phyloP scores from a whole-genome alignment of 1,140 invertebrate genomes.

The Lepidurus arcticus region DNA sequence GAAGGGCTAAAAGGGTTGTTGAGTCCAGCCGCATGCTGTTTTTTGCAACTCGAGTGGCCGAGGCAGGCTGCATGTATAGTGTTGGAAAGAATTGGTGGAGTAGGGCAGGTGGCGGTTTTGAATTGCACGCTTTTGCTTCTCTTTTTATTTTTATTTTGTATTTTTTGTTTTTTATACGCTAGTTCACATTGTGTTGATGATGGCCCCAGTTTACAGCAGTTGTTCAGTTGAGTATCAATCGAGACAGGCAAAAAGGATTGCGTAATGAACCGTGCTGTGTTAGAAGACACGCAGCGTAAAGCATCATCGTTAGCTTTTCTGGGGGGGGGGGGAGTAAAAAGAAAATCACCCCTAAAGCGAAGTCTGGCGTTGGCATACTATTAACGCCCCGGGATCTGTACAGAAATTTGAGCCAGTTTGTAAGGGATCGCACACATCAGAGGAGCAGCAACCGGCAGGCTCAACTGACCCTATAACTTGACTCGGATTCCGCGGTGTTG shows the following conservation, averaged over 20 bases:
- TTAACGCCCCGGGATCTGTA: neutral
- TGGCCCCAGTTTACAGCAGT: neutral
- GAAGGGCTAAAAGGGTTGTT: no score
- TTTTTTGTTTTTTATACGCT: neutral
- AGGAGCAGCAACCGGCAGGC: neutral
- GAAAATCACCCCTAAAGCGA: no score
- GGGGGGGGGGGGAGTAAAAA: no score
- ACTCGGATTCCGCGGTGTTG: slow-evolving; percentile 6
- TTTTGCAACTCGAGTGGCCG: no score
- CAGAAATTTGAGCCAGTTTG: slow-evolving; percentile 4
- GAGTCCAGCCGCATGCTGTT: no score
- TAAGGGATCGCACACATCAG: neutral
- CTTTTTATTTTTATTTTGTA: neutral
- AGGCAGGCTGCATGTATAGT: neutral
- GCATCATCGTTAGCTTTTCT: neutral
- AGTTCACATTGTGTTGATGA: neutral
- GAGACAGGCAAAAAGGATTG: neutral
- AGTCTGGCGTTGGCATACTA: neutral
- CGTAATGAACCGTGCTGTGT: neutral
- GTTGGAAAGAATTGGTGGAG: neutral
- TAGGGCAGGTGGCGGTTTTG: slow-evolving; percentile 16
- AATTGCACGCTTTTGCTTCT: slow-evolving; percentile 8
- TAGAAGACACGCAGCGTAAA: slow-evolving; percentile 5
- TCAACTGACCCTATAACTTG: neutral
- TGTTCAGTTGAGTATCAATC: neutral